Evolutionary conservation across 2,113 vertebrate genomes (phyloP).

Genomic region (Natator depressus): DNA sequence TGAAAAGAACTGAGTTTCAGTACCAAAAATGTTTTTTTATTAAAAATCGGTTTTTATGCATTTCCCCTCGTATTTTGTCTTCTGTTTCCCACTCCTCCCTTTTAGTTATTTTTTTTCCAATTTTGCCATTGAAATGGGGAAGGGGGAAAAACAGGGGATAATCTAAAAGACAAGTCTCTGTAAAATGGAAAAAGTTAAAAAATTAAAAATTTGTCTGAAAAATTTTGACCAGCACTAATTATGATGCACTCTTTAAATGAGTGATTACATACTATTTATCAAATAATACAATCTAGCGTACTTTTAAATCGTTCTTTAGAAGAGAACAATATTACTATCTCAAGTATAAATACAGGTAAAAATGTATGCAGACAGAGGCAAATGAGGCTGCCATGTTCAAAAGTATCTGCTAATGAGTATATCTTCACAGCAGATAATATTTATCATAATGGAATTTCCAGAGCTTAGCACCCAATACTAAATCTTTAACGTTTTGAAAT

Average conservation of each 20-base stretch:
- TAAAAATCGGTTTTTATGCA: neutral
- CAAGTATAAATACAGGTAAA: constrained; percentile 7
- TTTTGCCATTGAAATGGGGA: neutral
- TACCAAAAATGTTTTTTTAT: neutral
- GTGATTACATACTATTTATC: neutral
- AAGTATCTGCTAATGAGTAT: neutral
- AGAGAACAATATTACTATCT: constrained; percentile 19
- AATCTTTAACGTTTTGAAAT: neutral
- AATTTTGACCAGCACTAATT: neutral
- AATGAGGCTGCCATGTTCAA: neutral
- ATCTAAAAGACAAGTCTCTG: neutral
- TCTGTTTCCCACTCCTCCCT: neutral
- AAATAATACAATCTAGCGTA: neutral
- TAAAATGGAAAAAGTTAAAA: neutral
- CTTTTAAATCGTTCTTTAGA: neutral
- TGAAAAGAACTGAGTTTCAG: neutral
- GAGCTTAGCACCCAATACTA: neutral
- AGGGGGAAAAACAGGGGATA: neutral
- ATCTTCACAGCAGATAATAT: neutral
- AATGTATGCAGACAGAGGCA: neutral
- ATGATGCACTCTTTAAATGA: neutral
- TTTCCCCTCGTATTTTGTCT: neutral
- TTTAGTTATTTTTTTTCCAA: neutral
- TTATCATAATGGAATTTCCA: neutral
- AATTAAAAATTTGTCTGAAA: neutral